These are phyloP conservation scores for Poliocrania exsul DNA, from an alignment of 2,797 vertebrate species.

Conservation along the genomic window DNA sequence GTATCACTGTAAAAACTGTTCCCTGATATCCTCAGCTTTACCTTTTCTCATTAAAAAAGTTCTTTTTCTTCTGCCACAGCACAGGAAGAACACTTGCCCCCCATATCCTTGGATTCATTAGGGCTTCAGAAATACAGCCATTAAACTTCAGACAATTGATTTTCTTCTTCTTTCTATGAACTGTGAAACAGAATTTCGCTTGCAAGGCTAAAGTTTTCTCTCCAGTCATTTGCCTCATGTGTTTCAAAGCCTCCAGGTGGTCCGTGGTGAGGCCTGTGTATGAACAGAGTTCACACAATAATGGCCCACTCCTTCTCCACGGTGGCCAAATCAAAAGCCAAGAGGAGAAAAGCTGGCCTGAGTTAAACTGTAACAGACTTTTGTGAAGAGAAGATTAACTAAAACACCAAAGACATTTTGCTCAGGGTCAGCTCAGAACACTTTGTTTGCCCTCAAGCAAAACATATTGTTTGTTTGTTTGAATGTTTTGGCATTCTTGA, in stretches of 20 bases:
- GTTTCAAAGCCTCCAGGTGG: not conserved
- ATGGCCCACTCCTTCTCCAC: not conserved
- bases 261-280: not conserved
- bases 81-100: not conserved
- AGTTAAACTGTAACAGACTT: not conserved
- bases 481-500: not conserved
- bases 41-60: not conserved
- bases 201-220: not conserved
- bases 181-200: not conserved
- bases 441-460: not conserved
- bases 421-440: not conserved
- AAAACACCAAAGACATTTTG: not conserved
- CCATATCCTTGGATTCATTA: not conserved
- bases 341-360: not conserved
- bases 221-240: not conserved
- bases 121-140: not conserved
- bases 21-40: not conserved
- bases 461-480: not conserved
- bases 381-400: not conserved
- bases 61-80: not conserved
- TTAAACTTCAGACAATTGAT: not conserved
- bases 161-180: not conserved
- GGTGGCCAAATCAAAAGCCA: not conserved
- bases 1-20: not conserved
- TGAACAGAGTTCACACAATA: not conserved